Evolutionary conservation across 2,113 vertebrate species (phyloP), one percentile per base, ranked within the genome.

Genomic region (Circaetus cinerascens): DNA sequence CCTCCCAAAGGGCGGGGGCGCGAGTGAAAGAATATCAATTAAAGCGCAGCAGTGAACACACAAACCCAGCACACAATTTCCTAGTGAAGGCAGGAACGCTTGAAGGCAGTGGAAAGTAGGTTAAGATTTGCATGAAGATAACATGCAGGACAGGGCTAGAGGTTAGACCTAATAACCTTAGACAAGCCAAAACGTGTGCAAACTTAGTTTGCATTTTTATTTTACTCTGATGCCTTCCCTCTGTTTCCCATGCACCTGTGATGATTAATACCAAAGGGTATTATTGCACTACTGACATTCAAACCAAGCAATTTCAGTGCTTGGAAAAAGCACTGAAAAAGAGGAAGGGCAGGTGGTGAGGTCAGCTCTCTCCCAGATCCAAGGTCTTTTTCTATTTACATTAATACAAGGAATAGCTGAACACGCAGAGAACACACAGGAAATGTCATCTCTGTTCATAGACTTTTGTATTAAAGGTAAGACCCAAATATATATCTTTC

Each of bases 401-500:
- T 53, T 75, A 79, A 57, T 4, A 34, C 50, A 55, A 82, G 43
- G 82, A 92, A 93, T 81, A 76, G 80, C 84, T 56, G 79, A 79
- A 69, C 0, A 2, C 43, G 48, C 57, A 34, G 71, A 50, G 90
- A 77, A 30, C 76, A 41, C 72, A 8, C 57, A 71, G 55, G 46
- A 94, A 95, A 89, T 34, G 38, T 75, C 89, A 94, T 55, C 71
- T 57, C 55, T 80, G 63, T 67, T 88, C 92, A n/a, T 11, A 69
- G 59, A 15, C 45, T 59, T 69, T 22, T 21, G 55, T 27, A 40
- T 55, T 73, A 30, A 40, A 92, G 81, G 30, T 23, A 83, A 93
- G 32, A 71, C n/a, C 72, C 55, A 75, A 56, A 76, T 90, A 50
- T 93, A 95, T 57, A 57, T 83, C 82, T 64, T 45, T 36, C 62